Evolutionary conservation across 2,797 vertebrate genomes (phyloP).

Genomic region (Acridotheres tristis): DNA sequence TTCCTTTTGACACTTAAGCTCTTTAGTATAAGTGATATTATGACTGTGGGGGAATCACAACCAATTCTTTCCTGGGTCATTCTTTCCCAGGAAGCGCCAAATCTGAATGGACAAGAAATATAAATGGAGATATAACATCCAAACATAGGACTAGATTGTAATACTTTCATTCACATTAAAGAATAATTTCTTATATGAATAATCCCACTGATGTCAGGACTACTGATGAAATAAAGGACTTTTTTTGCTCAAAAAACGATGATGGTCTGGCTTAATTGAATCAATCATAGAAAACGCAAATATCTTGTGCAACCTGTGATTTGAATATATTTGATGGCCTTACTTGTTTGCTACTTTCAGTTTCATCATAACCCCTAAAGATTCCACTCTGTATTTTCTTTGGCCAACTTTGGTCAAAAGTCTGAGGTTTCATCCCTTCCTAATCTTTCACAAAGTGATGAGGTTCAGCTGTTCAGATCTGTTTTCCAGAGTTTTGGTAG

Average conservation of each 20-base stretch:
- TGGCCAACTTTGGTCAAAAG: constrained; percentile 11
- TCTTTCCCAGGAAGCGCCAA: not conserved
- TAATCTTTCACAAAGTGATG: constrained; percentile 14
- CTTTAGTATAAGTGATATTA: not conserved
- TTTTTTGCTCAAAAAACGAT: not conserved
- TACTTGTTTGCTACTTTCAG: constrained; percentile 3
- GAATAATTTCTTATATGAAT: not conserved
- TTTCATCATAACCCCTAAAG: not conserved
- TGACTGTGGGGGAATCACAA: not conserved
- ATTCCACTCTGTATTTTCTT: constrained; percentile 18
- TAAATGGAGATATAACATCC: not conserved
- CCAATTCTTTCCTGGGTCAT: not conserved
- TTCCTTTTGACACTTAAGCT: not conserved
- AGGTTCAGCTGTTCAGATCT: constrained; percentile 26
- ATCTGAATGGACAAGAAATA: not conserved
- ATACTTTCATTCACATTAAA: not conserved
- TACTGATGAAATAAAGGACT: not conserved
- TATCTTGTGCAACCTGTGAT: not conserved
- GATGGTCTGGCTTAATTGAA: not conserved
- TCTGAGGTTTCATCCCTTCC: not conserved
- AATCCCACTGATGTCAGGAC: not conserved
- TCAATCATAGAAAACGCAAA: not conserved
- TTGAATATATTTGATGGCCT: not conserved
- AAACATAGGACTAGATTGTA: not conserved
- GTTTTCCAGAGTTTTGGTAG: constrained; percentile 10